phyloP scores from a whole-genome alignment of 1,140 invertebrate species.

The Dendrolimus punctatus region DNA sequence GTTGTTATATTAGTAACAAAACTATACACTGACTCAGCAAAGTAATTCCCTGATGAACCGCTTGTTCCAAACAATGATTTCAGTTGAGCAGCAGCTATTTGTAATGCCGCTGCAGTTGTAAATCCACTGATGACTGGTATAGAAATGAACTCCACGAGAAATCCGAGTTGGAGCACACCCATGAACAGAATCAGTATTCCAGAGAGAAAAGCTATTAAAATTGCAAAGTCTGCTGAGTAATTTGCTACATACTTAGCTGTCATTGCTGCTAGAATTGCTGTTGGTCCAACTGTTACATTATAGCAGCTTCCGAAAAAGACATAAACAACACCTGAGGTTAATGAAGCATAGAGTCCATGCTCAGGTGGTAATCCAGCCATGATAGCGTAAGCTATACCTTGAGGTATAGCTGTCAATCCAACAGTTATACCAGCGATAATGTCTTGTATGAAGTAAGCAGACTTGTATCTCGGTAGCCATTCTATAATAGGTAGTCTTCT shows the following conservation, averaged over 20 bases:
- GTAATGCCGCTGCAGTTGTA: conserved; percentile 91
- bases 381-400: conserved; percentile 87
- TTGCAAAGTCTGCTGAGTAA: conserved; percentile 81
- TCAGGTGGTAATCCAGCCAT: conserved; percentile 79
- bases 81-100: conserved; percentile 87
- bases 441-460: conserved; percentile 75
- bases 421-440: conserved; percentile 85
- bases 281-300: conserved; percentile 88
- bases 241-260: conserved; percentile 76
- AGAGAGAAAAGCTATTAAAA: conserved; percentile 84
- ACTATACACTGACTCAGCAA: conserved; percentile 43
- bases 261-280: conserved; percentile 86
- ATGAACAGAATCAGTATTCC: conserved; percentile 83
- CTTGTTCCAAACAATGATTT: conserved; percentile 80
- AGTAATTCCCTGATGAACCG: conserved; percentile 26
- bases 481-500: conserved; percentile 74
- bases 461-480: conserved; percentile 80
- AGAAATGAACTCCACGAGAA: conserved; percentile 92
- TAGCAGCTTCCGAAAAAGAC: conserved; percentile 89
- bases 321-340: conserved; percentile 91
- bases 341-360: conserved; percentile 89
- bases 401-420: conserved; percentile 87
- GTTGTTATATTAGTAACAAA: conserved; percentile 60
- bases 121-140: conserved; percentile 92
- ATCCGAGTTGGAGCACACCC: conserved; percentile 89